These are phyloP conservation scores for Centroberyx gerrardi DNA, from an alignment of 2,797 vertebrate genomes.

Conservation along the genomic window DNA sequence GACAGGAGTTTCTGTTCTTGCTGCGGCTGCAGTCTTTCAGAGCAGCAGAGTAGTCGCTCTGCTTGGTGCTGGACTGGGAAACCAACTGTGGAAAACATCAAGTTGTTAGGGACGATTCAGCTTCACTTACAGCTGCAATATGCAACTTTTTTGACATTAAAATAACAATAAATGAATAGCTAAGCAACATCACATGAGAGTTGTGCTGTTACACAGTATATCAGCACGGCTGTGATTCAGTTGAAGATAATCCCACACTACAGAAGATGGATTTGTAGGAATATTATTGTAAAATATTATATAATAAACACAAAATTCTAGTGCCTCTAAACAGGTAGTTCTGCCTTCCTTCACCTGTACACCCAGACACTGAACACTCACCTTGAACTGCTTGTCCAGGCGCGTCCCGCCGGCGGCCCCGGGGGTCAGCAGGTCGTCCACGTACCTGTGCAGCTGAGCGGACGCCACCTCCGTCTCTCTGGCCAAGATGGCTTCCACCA, in stretches of 20 bases:
- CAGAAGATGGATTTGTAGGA: too few relatives aligned
- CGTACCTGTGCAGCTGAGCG: slow-evolving; percentile 90
- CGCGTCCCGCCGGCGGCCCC: slow-evolving; percentile 89
- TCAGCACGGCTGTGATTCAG: too few relatives aligned
- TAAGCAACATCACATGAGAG: too few relatives aligned
- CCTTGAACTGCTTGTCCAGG: slow-evolving; percentile 95
- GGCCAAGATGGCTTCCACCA: slow-evolving; percentile 93
- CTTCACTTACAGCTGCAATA: too few relatives aligned
- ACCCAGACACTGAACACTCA: slow-evolving; percentile 64
- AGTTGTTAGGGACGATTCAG: background rate
- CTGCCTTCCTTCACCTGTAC: too few relatives aligned
- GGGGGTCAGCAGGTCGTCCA: slow-evolving; percentile 93
- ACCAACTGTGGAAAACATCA: slow-evolving; percentile 86
- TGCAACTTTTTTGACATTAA: too few relatives aligned
- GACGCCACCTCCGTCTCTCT: slow-evolving; percentile 92
- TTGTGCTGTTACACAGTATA: too few relatives aligned
- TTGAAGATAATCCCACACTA: too few relatives aligned
- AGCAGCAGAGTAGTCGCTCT: slow-evolving; percentile 88
- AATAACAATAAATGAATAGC: too few relatives aligned
- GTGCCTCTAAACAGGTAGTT: too few relatives aligned
- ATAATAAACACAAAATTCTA: too few relatives aligned
- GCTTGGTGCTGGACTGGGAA: slow-evolving; percentile 86
- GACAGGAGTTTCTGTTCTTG: slow-evolving; percentile 91
- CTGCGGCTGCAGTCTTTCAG: slow-evolving; percentile 90
- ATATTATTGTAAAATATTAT: too few relatives aligned